Percentiles rank a stretch among this genome's conserved stretches.
Evolutionary conservation across 2,888 invertebrate genomes (phyloP).

Genomic region (Melipona bicolor): DNA sequence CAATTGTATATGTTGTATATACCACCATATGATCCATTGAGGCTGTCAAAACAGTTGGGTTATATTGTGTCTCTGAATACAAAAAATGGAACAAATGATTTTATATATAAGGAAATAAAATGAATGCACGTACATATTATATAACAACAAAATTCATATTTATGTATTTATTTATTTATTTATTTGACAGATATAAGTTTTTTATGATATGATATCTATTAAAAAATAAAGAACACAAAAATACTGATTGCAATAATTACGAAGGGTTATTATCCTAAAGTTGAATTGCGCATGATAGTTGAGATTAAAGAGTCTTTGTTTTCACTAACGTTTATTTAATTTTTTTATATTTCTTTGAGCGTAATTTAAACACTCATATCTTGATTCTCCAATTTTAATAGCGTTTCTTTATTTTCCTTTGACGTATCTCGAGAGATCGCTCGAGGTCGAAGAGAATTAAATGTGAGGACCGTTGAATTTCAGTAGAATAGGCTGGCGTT

Average conservation of each 20-base stretch:
- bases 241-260: not conserved
- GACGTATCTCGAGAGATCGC: too few relatives aligned
- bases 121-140: not conserved
- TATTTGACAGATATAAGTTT: not conserved
- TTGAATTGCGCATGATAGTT: not conserved
- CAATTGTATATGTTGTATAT: not conserved
- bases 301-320: not conserved
- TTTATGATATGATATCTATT: not conserved
- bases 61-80: not conserved
- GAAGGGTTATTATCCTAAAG: not conserved
- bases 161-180: not conserved
- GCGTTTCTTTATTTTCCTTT: not conserved
- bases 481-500: slow-evolving; percentile 10
- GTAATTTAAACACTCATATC: not conserved
- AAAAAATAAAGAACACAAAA: not conserved
- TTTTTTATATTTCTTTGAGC: not conserved
- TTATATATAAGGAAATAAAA: not conserved
- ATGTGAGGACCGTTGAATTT: slow-evolving; percentile 10
- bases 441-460: slow-evolving; percentile 10
- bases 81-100: not conserved
- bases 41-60: not conserved
- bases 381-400: not conserved
- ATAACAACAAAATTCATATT: not conserved
- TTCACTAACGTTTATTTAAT: not conserved
- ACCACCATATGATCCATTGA: not conserved